Evolutionary conservation across 2,113 vertebrate species (phyloP), one percentile per base, ranked within the genome.

Genomic region (Cyprinodon tularosa): DNA sequence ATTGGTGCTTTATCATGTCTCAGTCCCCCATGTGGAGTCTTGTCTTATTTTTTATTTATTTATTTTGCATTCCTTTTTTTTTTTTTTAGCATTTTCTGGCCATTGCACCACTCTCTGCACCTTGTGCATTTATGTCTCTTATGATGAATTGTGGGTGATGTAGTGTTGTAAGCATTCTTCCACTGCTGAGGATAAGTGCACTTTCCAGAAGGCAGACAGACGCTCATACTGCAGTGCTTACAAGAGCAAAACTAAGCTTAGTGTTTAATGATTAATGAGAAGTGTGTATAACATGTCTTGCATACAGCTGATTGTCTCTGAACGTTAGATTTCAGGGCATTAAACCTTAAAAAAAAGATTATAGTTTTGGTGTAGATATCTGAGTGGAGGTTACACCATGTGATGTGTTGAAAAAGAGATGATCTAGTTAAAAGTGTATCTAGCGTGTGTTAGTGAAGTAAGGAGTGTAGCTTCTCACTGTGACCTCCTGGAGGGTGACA

Each of bases 101-200:
- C 85, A 87, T 78, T 88, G 88, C 90, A 88, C 87, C 90, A 86
- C 81, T 89, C 84, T 63, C 76, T 90, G 86, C 87, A 91, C 84
- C 89, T 87, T 78, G 76, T 82, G 84, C 76, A 71, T 90, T 90
- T 89, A 81, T 90, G 86, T 86, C 77, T 73, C 63, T 29, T 68
- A 84, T 88, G 86, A 90, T 92, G 91, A 90, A 91, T 93, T 91
- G 86, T 89, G 87, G 88, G 84, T 85, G 84, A 90, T 88, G 90
- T 93, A 87, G 90, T 91, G 85, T 89, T 84, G 84, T 89, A 89
- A 87, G 84, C 87, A 84, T 81, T 90, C 80, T 89, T 87, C 82
- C 89, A 74, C 85, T 81, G 88, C 86, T 88, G 81, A 83, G 82
- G 73, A 80, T 71, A 83, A 90, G 88, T 82, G 80, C 62, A 60